A percentile compares a stretch with the other conserved stretches of the same genome.
Conservation (phyloP, 2,888 invertebrate species). For the Nowickia ferox region DNA sequence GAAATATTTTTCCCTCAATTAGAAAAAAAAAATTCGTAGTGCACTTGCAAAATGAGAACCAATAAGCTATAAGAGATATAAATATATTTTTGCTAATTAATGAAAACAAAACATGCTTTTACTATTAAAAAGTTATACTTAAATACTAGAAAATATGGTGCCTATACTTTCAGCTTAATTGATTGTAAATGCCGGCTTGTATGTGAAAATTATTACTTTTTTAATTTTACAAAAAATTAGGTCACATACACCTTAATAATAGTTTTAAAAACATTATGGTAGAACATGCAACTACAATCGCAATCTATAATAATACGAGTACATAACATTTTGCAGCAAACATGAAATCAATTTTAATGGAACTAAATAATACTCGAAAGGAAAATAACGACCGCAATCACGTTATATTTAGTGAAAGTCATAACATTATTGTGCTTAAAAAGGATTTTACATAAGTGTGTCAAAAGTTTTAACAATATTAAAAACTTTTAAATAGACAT, state of each 20-base stretch:
- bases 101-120: not conserved
- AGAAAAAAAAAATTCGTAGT: no score
- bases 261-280: conserved; percentile 35
- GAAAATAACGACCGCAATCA: not conserved
- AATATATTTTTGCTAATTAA: no score
- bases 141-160: conserved; percentile 19
- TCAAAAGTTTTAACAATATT: not conserved
- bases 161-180: conserved; percentile 51
- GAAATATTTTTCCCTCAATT: no score
- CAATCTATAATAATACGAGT: conserved; percentile 30
- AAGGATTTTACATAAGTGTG: not conserved
- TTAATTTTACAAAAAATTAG: conserved; percentile 34
- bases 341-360: conserved; percentile 18
- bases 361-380: not conserved
- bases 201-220: conserved; percentile 22
- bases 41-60: no score
- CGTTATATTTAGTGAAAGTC: not conserved
- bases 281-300: conserved; percentile 61
- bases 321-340: conserved; percentile 16
- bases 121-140: not conserved
- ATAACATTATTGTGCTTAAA: not conserved
- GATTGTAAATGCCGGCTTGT: conserved; percentile 32
- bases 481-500: not conserved
- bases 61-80: no score
- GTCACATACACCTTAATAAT: conserved; percentile 55